A percentile compares a stretch with the other conserved stretches of the same genome.
Evolutionary conservation across 2,888 invertebrate genomes (phyloP).

Genomic region (Patella depressa): DNA sequence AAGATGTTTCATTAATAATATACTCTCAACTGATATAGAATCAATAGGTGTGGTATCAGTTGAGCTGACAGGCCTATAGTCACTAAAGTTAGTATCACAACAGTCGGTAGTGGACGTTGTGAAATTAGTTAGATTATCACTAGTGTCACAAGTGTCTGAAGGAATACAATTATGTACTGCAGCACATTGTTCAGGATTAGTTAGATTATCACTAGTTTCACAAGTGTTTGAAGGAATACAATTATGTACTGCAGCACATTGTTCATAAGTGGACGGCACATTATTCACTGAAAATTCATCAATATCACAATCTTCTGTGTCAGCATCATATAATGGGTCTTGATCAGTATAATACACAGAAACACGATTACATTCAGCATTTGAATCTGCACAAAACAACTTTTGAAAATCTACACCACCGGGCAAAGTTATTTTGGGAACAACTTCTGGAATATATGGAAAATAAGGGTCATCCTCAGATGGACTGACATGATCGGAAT

Average conservation of each 20-base stretch:
- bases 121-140: not conserved
- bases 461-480: slow-evolving; percentile 22
- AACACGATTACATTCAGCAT: not conserved
- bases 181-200: too few relatives aligned
- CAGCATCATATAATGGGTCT: not conserved
- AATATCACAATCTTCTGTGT: slow-evolving; percentile 6
- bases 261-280: too few relatives aligned
- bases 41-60: not conserved
- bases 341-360: not conserved
- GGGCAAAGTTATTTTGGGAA: slow-evolving; percentile 2
- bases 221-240: not conserved
- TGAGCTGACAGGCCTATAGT: too few relatives aligned
- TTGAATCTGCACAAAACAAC: not conserved
- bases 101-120: not conserved
- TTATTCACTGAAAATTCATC: too few relatives aligned
- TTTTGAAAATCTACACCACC: slow-evolving; percentile 4
- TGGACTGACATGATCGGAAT: slow-evolving; percentile 13
- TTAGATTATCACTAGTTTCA: too few relatives aligned
- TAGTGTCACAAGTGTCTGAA: not conserved
- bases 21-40: not conserved
- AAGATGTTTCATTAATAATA: not conserved
- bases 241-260: not conserved
- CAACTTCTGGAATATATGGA: slow-evolving; percentile 17
- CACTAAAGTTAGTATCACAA: not conserved
- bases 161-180: not conserved